Evolutionary conservation across 1,140 invertebrate genomes (phyloP).

Genomic region (Riptortus pedestris): DNA sequence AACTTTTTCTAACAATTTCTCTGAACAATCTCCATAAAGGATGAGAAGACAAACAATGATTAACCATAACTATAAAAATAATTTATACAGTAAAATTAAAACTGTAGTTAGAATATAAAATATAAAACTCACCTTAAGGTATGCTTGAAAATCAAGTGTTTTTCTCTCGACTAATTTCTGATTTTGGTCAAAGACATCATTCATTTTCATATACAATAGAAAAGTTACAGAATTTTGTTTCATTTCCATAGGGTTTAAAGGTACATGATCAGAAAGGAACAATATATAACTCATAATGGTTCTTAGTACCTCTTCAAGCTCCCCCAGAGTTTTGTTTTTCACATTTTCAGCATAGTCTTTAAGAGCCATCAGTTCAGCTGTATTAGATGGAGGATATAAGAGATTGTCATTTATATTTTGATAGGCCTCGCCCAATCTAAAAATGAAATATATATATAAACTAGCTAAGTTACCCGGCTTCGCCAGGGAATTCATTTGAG

Average conservation of each 20-base stretch:
- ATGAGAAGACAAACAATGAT: too few relatives aligned
- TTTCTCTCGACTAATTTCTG: constrained; percentile 70
- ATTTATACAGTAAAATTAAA: too few relatives aligned
- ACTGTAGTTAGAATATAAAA: too few relatives aligned
- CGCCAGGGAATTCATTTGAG: too few relatives aligned
- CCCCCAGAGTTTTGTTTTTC: constrained; percentile 54
- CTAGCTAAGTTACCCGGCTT: too few relatives aligned
- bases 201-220: constrained; percentile 68
- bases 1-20: too few relatives aligned
- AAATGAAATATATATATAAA: too few relatives aligned
- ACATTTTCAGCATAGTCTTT: constrained; percentile 65
- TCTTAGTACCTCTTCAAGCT: constrained; percentile 64
- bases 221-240: constrained; percentile 78
- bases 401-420: constrained; percentile 67
- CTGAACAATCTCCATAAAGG: too few relatives aligned
- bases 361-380: constrained; percentile 71
- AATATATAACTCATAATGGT: constrained; percentile 48
- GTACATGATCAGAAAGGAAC: constrained; percentile 69
- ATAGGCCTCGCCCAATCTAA: constrained; percentile 79
- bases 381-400: constrained; percentile 67
- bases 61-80: too few relatives aligned
- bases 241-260: constrained; percentile 68
- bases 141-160: constrained; percentile 74
- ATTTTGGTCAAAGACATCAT: constrained; percentile 70
- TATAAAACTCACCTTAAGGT: constrained; percentile 46